phyloP scores from a whole-genome alignment of 23 tunicate species.

The Ascidia mentula region DNA sequence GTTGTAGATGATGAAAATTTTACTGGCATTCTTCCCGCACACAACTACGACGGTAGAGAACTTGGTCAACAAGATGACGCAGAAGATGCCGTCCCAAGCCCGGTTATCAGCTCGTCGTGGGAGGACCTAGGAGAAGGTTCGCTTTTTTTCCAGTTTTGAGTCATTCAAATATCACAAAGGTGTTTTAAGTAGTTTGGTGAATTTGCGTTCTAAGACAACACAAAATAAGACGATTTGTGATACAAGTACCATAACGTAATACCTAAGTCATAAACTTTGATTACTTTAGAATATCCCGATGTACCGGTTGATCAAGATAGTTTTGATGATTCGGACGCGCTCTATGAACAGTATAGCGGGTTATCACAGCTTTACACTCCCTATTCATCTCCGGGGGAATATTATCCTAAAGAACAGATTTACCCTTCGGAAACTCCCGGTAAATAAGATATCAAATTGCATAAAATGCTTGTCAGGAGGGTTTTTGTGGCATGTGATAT shows the following conservation, averaged over 20 bases:
- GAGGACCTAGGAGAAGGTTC: slow-evolving; percentile 5
- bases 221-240: too few species aligned
- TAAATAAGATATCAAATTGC: neutral
- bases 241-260: too few species aligned
- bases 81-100: neutral
- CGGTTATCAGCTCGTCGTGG: neutral
- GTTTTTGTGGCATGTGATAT: too few species aligned
- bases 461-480: too few species aligned
- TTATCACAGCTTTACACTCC: neutral
- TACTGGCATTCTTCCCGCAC: neutral
- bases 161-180: too few species aligned
- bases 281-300: neutral
- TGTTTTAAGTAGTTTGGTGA: too few species aligned
- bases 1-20: neutral
- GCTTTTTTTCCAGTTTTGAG: too few species aligned
- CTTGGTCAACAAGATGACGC: neutral
- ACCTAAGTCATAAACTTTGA: too few species aligned
- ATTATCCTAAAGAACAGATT: neutral
- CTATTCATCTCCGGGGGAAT: neutral
- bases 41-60: neutral
- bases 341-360: neutral
- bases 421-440: too few species aligned
- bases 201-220: too few species aligned
- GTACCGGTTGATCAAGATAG: neutral
- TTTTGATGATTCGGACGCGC: neutral